A percentile compares a stretch with the other conserved stretches of the same genome.
These are phyloP conservation scores for Epicauta chinensis DNA, from an alignment of 1,140 invertebrate species.

Conservation along the genomic window DNA sequence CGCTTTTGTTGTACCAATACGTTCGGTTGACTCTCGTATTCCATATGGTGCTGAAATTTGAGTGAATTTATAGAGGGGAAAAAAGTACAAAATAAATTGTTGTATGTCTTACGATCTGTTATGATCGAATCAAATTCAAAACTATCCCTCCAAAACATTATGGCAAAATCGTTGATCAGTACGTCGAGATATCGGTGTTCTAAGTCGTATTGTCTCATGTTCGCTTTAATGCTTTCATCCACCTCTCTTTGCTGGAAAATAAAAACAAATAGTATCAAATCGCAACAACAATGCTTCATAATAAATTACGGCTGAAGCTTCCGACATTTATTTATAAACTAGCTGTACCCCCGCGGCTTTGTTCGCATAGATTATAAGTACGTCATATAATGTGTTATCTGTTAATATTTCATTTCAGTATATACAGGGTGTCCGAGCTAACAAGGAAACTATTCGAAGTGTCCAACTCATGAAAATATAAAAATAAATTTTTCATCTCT, in stretches of 20 bases:
- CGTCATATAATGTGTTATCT: no score
- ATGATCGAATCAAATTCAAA: constrained; percentile 80
- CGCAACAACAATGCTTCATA: no score
- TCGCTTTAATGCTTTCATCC: constrained; percentile 80
- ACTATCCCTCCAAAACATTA: constrained; percentile 65
- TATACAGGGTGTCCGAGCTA: no score
- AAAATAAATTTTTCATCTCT: no score
- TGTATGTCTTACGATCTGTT: constrained; percentile 79
- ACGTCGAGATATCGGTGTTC: constrained; percentile 76
- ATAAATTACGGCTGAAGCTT: no score
- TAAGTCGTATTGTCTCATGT: constrained; percentile 81
- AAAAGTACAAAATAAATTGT: neutral
- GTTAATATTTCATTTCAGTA: no score
- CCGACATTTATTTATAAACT: no score
- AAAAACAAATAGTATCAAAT: constrained; percentile 2
- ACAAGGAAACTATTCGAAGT: no score
- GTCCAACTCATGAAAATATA: no score
- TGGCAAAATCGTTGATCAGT: constrained; percentile 82
- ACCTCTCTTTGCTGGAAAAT: constrained; percentile 57
- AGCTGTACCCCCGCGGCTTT: no score
- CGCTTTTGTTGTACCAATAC: constrained; percentile 63
- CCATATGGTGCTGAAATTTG: constrained; percentile 83
- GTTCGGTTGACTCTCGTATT: constrained; percentile 84
- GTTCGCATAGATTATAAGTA: no score
- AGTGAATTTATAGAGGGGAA: neutral